Percentiles rank a stretch among this genome's conserved stretches.
phyloP scores from a whole-genome alignment of 2,113 vertebrate species.

The Phodopus roborovskii region DNA sequence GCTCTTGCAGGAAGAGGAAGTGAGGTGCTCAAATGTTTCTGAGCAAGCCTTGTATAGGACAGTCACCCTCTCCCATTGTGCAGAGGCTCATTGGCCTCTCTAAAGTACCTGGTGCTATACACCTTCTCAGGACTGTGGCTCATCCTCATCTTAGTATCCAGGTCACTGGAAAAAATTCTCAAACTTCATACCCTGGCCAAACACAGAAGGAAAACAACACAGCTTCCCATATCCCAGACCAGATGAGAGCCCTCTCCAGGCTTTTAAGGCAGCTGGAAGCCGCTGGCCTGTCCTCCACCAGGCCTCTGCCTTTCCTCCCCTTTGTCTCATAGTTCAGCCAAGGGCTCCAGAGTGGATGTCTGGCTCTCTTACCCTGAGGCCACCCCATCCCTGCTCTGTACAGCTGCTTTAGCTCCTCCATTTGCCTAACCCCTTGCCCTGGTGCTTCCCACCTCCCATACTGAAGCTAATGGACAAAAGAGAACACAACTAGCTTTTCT shows the following conservation, averaged over 20 bases:
- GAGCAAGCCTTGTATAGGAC: accelerated
- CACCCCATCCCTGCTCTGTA: conserved; percentile 71
- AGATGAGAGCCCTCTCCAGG: neutral
- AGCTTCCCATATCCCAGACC: neutral
- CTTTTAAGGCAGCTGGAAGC: neutral
- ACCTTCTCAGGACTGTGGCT: neutral
- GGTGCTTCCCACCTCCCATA: conserved; percentile 75
- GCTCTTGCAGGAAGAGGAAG: neutral
- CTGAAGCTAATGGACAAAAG: conserved; percentile 77
- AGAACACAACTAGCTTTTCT: conserved; percentile 72
- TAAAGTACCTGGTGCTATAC: neutral
- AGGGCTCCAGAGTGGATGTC: neutral
- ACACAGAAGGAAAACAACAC: neutral
- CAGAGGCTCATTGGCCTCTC: neutral
- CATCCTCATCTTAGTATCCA: neutral
- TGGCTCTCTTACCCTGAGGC: conserved; percentile 26
- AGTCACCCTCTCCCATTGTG: neutral
- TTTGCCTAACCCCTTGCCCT: conserved; percentile 78
- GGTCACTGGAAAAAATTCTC: neutral
- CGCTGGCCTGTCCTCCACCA: neutral
- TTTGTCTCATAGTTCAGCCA: neutral
- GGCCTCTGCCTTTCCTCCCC: neutral
- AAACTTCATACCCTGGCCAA: neutral
- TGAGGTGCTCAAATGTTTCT: neutral
- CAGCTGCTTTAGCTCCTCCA: conserved; percentile 79